Conservation (phyloP, 2,113 vertebrate species). For the Sceloporus undulatus region DNA sequence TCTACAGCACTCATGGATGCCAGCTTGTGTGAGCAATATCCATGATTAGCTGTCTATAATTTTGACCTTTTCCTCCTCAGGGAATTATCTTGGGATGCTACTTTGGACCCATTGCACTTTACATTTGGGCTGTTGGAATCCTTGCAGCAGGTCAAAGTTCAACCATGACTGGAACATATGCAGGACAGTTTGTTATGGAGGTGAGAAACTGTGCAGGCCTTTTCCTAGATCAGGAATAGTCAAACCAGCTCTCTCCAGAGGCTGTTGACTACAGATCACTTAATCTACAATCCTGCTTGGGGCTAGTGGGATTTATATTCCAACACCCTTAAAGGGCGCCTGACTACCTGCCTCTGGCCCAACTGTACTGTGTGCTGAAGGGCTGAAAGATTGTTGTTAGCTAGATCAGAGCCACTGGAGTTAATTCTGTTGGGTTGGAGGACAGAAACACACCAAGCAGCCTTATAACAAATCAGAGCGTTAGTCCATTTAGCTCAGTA, state of each 20-base stretch:
- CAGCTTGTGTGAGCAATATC: neutral
- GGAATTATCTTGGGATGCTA: conserved; percentile 83
- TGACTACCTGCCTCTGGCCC: too few relatives aligned
- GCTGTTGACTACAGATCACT: too few relatives aligned
- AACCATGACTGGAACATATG: conserved; percentile 85
- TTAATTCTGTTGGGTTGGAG: too few relatives aligned
- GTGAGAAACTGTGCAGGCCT: conserved; percentile 61
- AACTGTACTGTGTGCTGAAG: neutral
- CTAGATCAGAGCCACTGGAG: too few relatives aligned
- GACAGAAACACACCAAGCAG: too few relatives aligned
- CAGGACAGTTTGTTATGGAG: conserved; percentile 87
- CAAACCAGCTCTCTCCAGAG: neutral
- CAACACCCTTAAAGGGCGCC: too few relatives aligned
- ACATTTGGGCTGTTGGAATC: conserved; percentile 85
- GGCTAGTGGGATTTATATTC: too few relatives aligned
- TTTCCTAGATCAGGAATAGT: neutral
- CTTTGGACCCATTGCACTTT: conserved; percentile 76
- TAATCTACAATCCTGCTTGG: too few relatives aligned
- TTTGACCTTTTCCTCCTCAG: conserved; percentile 49
- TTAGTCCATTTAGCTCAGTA: neutral
- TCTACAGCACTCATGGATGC: too few relatives aligned
- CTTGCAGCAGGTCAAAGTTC: conserved; percentile 84
- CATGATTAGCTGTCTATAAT: neutral
- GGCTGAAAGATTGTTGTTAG: too few relatives aligned
- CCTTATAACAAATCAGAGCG: neutral